phyloP scores from a whole-genome alignment of 1,140 invertebrate genomes.

The Drosophila cardini region DNA sequence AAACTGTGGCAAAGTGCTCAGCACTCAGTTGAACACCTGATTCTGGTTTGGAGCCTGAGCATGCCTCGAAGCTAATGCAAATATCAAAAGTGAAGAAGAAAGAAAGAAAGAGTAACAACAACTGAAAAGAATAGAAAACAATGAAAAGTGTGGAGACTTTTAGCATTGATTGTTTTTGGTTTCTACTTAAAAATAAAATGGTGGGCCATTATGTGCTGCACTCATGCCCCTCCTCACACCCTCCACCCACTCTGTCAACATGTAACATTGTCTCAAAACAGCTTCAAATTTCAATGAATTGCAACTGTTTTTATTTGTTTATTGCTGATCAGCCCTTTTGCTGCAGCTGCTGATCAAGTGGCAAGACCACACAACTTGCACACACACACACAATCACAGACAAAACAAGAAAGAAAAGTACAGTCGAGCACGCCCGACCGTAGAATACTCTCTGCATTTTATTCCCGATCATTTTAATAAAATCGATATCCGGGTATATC shows the following conservation, averaged over 20 bases:
- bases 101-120: conserved; percentile 23
- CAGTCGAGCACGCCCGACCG: too few relatives aligned
- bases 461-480: too few relatives aligned
- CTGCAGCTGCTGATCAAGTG: conserved; percentile 19
- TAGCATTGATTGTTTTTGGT: conserved; percentile 45
- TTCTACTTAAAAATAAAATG: conserved; percentile 30
- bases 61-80: conserved; percentile 29
- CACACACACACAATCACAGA: neutral
- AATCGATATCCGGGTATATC: too few relatives aligned
- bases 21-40: conserved; percentile 27
- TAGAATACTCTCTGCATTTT: too few relatives aligned
- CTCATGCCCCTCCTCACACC: neutral
- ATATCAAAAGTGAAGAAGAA: conserved; percentile 27
- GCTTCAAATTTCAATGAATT: conserved; percentile 56
- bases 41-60: neutral
- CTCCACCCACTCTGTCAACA: too few relatives aligned
- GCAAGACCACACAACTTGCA: conserved; percentile 1
- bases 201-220: conserved; percentile 17
- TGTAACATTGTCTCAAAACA: neutral
- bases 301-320: conserved; percentile 35
- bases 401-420: too few relatives aligned
- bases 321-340: conserved; percentile 22
- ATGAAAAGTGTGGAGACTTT: conserved; percentile 37
- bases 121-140: conserved; percentile 28
- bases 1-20: conserved; percentile 38